Percentiles rank a stretch among this genome's conserved stretches.
These are phyloP conservation scores for Prunella strophiata DNA, from an alignment of 2,797 vertebrate genomes.

Conservation along the genomic window DNA sequence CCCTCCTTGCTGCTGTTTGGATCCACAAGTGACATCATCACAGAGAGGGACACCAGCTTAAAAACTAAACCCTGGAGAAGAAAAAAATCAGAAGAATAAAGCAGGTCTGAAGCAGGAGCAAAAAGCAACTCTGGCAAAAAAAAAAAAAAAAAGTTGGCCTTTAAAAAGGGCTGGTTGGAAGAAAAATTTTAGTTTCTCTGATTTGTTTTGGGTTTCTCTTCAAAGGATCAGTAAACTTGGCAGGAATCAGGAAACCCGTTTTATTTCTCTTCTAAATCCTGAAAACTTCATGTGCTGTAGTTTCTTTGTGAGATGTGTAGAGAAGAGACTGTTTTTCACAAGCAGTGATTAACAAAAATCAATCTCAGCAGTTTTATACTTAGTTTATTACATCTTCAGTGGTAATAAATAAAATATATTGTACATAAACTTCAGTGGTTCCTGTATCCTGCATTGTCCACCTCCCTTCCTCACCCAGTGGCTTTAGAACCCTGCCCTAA, in stretches of 20 bases:
- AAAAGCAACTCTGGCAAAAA: neutral
- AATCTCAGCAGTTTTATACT: neutral
- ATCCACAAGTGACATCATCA: constrained; percentile 15
- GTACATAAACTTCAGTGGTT: neutral
- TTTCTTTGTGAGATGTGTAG: neutral
- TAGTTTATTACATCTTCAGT: neutral
- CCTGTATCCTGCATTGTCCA: neutral
- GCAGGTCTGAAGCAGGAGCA: neutral
- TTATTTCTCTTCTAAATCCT: neutral
- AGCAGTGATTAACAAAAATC: neutral
- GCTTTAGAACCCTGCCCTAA: neutral
- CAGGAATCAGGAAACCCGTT: neutral
- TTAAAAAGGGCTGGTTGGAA: neutral
- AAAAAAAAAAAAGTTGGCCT: neutral
- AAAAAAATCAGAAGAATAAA: neutral
- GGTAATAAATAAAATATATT: neutral
- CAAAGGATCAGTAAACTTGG: neutral
- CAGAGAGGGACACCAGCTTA: neutral
- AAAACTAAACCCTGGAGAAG: neutral
- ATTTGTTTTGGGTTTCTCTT: neutral
- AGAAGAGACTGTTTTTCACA: neutral
- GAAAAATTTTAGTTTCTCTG: neutral
- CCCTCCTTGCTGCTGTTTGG: neutral
- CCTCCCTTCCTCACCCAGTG: neutral
- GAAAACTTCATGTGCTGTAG: neutral